Base-by-base conservation (phyloP, 2,888 invertebrate genomes). In the Eupithecia pulchellata region DNA sequence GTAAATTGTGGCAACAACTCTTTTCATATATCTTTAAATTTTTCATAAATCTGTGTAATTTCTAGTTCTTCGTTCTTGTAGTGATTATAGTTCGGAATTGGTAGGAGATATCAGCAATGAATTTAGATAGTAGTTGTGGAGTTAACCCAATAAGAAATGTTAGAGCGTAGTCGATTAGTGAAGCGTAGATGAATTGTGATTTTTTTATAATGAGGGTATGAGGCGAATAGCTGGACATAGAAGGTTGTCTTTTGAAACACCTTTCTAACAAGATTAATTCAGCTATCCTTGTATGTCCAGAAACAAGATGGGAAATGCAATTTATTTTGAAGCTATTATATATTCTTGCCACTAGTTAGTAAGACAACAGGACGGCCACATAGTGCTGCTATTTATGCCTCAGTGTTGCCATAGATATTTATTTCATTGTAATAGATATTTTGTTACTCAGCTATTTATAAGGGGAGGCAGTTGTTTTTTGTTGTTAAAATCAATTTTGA, bases 291-390 rank as follows among this genome's bases (percentile, higher is more conserved):
- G 25, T 58, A 36, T 58, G 58, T 20, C 42, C 34, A 17, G 63
- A 9, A 14, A 2, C 17, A 30, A 30, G 32, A 64, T 67, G 42
- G 71, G 63, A 73, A 72, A 75, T 75, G 64, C 74, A 71, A 66
- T 77, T 81, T 70, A 75, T 79, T 79, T 80, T 78, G 76, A 79
- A 81, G 88, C 88, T 87, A 85, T 79, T 64, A 84, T 80, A n/a
- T n/a, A n/a, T 60, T 85, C 87, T 88, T 86, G 89, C 89, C 89
- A 89, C 76, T 84, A 84, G 83, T 69, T 71, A 34, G 68, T 77
- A 75, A 77, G 76, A 74, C 71, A 64, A 47, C 17, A 8, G 64
- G 27, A 68, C 73, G 73, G 71, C 67, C 66, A 69, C 69, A 13
- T 73, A 73, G 73, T 72, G 66, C 64, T 13, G 57, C 47, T 65